These are phyloP conservation scores for Pterois miles DNA, from an alignment of 2,797 vertebrate species.

Conservation along the genomic window DNA sequence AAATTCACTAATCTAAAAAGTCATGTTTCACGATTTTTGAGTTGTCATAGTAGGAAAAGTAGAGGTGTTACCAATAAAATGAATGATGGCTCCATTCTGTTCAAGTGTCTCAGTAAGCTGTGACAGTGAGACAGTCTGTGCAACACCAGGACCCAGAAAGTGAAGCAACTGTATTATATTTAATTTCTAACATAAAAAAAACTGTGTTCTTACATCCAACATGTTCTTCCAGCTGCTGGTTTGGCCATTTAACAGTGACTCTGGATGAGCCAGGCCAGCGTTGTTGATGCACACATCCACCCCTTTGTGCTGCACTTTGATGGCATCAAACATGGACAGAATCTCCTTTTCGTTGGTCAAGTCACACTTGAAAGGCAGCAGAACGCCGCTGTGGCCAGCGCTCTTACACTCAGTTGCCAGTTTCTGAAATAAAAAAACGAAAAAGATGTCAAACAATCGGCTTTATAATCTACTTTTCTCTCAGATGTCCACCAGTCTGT, in stretches of 20 bases:
- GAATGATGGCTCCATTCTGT: too few relatives aligned
- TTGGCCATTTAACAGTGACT: slow-evolving; percentile 84
- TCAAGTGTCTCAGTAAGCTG: too few relatives aligned
- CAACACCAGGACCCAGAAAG: too few relatives aligned
- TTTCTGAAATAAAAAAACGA: slow-evolving; percentile 74
- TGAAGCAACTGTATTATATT: neutral
- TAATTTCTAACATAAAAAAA: neutral
- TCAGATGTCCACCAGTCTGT: too few relatives aligned
- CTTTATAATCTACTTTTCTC: neutral
- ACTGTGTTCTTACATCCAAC: slow-evolving; percentile 83
- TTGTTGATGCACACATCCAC: slow-evolving; percentile 86
- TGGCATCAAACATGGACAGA: slow-evolving; percentile 89
- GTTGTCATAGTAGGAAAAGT: neutral
- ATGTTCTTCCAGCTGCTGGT: slow-evolving; percentile 89
- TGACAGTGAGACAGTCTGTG: neutral
- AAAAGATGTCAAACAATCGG: neutral
- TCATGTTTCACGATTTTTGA: neutral
- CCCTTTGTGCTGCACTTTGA: slow-evolving; percentile 86
- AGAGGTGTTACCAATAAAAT: neutral
- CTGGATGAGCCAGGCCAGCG: slow-evolving; percentile 77
- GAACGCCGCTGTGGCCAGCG: slow-evolving; percentile 82
- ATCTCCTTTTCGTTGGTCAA: slow-evolving; percentile 89
- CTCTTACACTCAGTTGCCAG: slow-evolving; percentile 87
- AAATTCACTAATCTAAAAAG: neutral
- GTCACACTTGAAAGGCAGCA: slow-evolving; percentile 91